phyloP scores from a whole-genome alignment of 2,113 vertebrate genomes.

The Stigmatopora argus region DNA sequence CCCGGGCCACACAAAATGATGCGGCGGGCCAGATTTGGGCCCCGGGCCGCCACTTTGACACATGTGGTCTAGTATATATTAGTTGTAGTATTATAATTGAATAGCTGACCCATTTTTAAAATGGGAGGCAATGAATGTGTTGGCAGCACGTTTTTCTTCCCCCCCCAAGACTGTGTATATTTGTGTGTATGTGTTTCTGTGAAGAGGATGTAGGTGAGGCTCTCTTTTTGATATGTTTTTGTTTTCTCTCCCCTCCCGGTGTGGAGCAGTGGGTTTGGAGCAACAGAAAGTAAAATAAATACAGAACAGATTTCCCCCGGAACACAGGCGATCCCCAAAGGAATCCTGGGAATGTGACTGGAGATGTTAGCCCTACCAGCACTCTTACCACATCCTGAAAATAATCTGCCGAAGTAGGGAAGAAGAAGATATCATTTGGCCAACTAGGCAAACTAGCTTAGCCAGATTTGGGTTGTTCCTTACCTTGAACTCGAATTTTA shows the following conservation, averaged over 20 bases:
- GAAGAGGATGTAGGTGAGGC: slow-evolving; percentile 60
- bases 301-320: slow-evolving; percentile 65
- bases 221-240: slow-evolving; percentile 61
- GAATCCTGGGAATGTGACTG: slow-evolving; percentile 65
- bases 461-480: slow-evolving; percentile 22
- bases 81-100: too few relatives aligned
- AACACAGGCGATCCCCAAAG: slow-evolving; percentile 59
- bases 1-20: too few relatives aligned
- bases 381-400: slow-evolving; percentile 68
- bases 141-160: background rate
- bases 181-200: slow-evolving; percentile 19
- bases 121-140: too few relatives aligned
- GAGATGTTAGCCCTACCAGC: slow-evolving; percentile 47
- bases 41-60: too few relatives aligned
- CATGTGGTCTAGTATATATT: too few relatives aligned
- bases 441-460: background rate
- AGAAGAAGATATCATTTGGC: background rate
- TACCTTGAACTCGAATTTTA: slow-evolving; percentile 86
- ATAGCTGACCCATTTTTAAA: too few relatives aligned
- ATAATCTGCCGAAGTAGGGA: slow-evolving; percentile 19
- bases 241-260: slow-evolving; percentile 60
- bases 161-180: slow-evolving; percentile 15
- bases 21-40: too few relatives aligned
- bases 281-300: slow-evolving; percentile 74
- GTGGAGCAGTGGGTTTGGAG: slow-evolving; percentile 56